Conservation (phyloP, 2,888 invertebrate species). For the Spisula subtruncata region DNA sequence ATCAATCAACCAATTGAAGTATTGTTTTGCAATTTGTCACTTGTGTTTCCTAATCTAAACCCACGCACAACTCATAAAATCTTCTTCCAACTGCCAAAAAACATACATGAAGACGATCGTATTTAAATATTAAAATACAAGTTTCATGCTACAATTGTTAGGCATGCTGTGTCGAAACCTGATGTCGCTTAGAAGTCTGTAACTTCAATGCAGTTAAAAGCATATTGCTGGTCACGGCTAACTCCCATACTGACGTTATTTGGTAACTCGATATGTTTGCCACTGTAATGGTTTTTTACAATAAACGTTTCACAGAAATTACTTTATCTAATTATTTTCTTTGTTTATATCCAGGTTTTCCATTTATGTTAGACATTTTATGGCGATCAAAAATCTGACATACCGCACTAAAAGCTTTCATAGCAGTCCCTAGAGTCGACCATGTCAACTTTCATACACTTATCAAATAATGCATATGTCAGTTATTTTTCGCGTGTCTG, state of each 20-base stretch:
- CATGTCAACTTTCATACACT: constrained; percentile 3
- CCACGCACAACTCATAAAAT: no score
- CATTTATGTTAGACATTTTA: constrained; percentile 21
- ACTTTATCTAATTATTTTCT: neutral
- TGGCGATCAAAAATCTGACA: neutral
- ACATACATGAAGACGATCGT: neutral
- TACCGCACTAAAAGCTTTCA: neutral
- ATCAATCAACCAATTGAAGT: no score
- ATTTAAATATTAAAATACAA: neutral
- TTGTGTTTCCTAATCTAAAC: no score
- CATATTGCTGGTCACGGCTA: neutral
- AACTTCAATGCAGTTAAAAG: neutral
- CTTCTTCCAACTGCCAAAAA: no score
- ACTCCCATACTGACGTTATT: neutral
- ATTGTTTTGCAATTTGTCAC: no score
- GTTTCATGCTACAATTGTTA: neutral
- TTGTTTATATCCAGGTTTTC: neutral
- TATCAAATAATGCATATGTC: constrained; percentile 14
- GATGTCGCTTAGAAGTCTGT: neutral
- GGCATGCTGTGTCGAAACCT: neutral
- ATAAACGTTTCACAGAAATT: neutral
- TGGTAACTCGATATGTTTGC: neutral
- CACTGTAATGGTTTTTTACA: constrained; percentile 20
- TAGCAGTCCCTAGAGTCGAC: neutral
- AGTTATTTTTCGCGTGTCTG: neutral